Conservation (phyloP, 2,113 vertebrate genomes). For the Tachuris rubrigastra region DNA sequence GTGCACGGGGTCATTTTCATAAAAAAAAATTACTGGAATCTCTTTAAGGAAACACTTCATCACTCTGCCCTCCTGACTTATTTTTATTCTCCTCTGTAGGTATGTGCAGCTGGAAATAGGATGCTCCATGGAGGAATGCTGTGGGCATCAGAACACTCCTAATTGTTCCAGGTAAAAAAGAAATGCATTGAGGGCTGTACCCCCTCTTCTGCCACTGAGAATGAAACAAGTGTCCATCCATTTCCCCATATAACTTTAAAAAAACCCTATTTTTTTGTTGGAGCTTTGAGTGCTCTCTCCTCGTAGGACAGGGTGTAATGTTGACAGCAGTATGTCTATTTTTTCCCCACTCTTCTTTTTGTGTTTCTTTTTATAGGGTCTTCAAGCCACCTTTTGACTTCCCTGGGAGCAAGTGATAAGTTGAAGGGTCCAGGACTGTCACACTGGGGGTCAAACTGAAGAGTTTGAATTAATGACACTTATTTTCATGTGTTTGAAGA, state of each 20-base stretch:
- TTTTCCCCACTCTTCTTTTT: not conserved
- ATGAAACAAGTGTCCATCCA: not conserved
- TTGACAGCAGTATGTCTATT: not conserved
- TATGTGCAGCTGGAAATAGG: not conserved
- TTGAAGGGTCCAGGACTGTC: not conserved
- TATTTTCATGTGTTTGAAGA: not conserved
- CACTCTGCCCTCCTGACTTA: not conserved
- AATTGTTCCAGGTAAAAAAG: not conserved
- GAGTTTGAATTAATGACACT: not conserved
- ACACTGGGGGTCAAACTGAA: not conserved
- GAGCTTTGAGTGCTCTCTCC: not conserved
- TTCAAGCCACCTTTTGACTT: not conserved
- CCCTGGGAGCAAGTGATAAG: not conserved
- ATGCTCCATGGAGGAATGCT: not conserved
- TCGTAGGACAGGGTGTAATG: not conserved
- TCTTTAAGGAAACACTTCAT: not conserved
- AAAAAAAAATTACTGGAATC: not conserved
- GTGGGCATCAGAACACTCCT: not conserved
- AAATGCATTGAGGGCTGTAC: not conserved
- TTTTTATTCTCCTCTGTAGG: not conserved
- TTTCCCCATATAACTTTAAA: not conserved
- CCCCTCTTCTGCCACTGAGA: not conserved
- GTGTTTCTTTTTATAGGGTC: not conserved
- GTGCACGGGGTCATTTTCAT: not conserved
- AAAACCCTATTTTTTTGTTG: fast-evolving